Percentiles rank a stretch among this genome's conserved stretches.
phyloP scores from a whole-genome alignment of 2,797 vertebrate genomes.

The Diplodus sargus region DNA sequence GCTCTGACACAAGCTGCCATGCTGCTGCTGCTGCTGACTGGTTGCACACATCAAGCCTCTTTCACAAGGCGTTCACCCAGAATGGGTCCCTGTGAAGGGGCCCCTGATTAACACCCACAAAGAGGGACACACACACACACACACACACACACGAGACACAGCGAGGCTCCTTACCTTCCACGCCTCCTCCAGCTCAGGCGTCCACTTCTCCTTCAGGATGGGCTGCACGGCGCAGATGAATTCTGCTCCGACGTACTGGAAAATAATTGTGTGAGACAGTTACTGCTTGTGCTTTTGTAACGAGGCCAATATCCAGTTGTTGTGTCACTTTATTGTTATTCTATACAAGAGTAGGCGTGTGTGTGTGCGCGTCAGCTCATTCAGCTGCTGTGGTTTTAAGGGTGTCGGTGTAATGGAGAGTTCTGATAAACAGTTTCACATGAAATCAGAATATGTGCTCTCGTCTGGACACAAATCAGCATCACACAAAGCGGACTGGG shows the following conservation, averaged over 20 bases:
- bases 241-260: conserved; percentile 86
- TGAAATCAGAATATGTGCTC: not conserved
- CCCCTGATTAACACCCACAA: conserved; percentile 7
- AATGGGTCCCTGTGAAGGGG: not conserved
- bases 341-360: not conserved
- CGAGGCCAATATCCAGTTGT: not conserved
- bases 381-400: conserved; percentile 22
- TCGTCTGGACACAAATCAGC: conserved; percentile 16
- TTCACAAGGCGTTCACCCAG: conserved; percentile 13
- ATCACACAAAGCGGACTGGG: conserved; percentile 16
- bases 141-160: not conserved
- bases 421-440: conserved; percentile 14
- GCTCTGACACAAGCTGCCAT: not conserved
- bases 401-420: conserved; percentile 9
- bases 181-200: conserved; percentile 83
- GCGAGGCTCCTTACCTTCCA: conserved; percentile 81
- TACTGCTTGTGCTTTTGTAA: not conserved
- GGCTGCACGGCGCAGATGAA: conserved; percentile 86
- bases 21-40: conserved; percentile 2
- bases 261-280: conserved; percentile 40
- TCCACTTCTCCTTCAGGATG: conserved; percentile 86
- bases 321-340: not conserved
- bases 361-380: not conserved
- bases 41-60: conserved; percentile 4
- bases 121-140: no score